Evolutionary conservation across 2,888 invertebrate species (phyloP), one percentile per base, ranked within the genome.

Genomic region (Shargacucullia verbasci): DNA sequence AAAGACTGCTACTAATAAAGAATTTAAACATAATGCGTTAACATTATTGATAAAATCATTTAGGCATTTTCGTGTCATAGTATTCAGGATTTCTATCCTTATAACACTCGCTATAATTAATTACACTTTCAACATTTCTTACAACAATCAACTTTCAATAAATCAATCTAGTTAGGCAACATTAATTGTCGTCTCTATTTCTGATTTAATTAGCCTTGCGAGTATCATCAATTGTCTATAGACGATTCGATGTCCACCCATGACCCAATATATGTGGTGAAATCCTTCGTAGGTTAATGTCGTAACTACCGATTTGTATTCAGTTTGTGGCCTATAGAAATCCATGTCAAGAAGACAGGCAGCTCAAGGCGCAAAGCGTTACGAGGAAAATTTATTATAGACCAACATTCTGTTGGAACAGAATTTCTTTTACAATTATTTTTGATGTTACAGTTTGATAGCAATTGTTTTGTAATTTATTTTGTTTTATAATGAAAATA

Each of bases 181-280:
- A 60, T 75, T 75, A 70, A 70, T 67, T 76, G 75, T 67, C 73
- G 55, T 62, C 70, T 77, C 73, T 73, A 79, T 73, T 80, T 73
- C 78, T 69, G 29, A 9, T 29, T 29, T 29, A 82, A 81, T 84
- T 83, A 83, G 81, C 86, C 85, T 88, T 81, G 83, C 74, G 71
- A 72, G 55, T 59, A 75, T 71, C 80, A 79, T 82, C 79, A 76
- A 73, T 70, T 67, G 73, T 77, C 79, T 81, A 82, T 84, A 80
- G 79, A 79, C 74, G 76, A 77, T 70, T 70, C 71, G 68, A 70
- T 77, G 89, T 86, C 88, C 88, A 88, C 80, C 92, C 92, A 87
- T 92, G 92, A 92, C 92, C 92, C 91, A 92, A 89, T 92, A 92
- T 84, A 71, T 86, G 87, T 86, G 86, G 93, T 92, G 93, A 93